Conservation (phyloP, 92 coral and sea anemone species). For the Epizoanthus stellaris region DNA sequence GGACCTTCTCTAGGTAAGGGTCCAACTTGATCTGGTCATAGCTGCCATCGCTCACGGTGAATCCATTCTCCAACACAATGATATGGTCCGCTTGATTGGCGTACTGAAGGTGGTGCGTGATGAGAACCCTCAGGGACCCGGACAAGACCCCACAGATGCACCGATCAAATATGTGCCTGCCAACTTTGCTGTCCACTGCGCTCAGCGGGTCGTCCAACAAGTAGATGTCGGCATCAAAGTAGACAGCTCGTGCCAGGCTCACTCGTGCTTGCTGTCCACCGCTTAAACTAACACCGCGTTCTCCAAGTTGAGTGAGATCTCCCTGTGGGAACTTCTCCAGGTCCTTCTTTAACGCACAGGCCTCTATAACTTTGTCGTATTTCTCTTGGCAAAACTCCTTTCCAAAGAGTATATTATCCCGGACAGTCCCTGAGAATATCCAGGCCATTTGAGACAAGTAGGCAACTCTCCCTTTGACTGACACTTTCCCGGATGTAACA, state of each 20-base stretch:
- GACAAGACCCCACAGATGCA: neutral
- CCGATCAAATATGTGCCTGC: neutral
- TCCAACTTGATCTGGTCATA: neutral
- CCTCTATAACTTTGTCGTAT: neutral
- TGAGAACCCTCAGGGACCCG: neutral
- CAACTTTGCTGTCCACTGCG: neutral
- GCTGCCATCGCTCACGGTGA: neutral
- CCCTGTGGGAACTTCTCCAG: neutral
- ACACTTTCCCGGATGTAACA: neutral
- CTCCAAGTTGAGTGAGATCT: neutral
- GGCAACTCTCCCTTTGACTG: neutral
- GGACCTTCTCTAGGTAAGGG: neutral
- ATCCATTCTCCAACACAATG: neutral
- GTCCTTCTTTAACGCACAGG: neutral
- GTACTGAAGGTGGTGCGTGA: neutral
- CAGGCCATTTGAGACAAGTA: neutral
- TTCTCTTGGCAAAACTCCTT: neutral
- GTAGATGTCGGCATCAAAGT: neutral
- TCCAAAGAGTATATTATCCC: conserved; percentile 1
- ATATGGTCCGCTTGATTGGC: neutral
- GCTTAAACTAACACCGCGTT: neutral
- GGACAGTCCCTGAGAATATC: conserved; percentile 8
- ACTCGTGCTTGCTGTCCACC: neutral
- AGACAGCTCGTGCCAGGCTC: conserved; percentile 11
- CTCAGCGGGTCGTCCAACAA: conserved; percentile 11